These are phyloP conservation scores for Alviniconcha marisindica DNA, from an alignment of 1,140 invertebrate species.

Conservation along the genomic window DNA sequence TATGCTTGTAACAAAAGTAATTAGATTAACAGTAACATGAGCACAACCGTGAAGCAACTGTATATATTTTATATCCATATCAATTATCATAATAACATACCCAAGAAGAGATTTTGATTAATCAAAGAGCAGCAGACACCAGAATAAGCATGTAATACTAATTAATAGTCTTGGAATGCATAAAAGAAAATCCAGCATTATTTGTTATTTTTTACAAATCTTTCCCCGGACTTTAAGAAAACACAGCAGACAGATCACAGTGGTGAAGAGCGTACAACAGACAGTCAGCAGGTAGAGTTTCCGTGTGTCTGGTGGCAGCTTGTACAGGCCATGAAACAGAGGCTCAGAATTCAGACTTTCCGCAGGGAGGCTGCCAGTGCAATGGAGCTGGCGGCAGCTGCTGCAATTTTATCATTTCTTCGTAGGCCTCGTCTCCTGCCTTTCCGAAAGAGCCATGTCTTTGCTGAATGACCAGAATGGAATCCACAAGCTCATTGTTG, in stretches of 20 bases:
- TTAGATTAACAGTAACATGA: too few relatives aligned
- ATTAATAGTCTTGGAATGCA: too few relatives aligned
- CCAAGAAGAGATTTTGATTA: too few relatives aligned
- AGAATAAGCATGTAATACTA: too few relatives aligned
- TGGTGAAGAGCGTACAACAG: background rate
- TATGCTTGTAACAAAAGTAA: too few relatives aligned
- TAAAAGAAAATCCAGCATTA: background rate
- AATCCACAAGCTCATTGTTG: slow-evolving; percentile 64
- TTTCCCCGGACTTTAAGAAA: background rate
- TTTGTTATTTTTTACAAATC: background rate
- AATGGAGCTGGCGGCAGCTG: slow-evolving; percentile 7
- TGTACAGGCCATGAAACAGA: background rate
- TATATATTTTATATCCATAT: too few relatives aligned
- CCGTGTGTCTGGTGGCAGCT: background rate
- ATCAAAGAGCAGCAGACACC: too few relatives aligned
- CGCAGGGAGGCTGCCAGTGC: background rate
- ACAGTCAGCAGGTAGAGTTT: background rate
- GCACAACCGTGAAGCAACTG: too few relatives aligned
- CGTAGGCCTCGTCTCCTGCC: slow-evolving; percentile 37
- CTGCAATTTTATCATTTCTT: slow-evolving; percentile 18
- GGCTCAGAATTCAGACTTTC: background rate
- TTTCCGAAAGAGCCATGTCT: slow-evolving; percentile 62
- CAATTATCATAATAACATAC: too few relatives aligned
- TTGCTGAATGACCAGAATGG: slow-evolving; percentile 60
- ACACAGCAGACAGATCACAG: background rate